Evolutionary conservation across 2,888 invertebrate species (phyloP).

Genomic region (Calameuta pallipes): DNA sequence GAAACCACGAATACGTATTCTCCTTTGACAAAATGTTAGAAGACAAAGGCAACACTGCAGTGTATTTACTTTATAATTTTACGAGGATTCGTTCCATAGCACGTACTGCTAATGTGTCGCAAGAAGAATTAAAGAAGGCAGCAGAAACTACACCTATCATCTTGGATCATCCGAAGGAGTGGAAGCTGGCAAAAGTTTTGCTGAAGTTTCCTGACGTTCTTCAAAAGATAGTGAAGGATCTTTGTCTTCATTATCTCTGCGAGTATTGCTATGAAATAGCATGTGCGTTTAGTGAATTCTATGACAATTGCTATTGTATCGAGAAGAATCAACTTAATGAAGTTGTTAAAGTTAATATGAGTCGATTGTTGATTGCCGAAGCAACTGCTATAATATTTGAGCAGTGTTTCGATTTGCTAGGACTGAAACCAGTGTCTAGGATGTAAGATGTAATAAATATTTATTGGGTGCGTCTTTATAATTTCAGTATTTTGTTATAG

Average conservation of each 20-base stretch:
- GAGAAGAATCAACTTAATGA: conserved; percentile 88
- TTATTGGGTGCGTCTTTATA: neutral
- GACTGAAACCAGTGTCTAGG: conserved; percentile 89
- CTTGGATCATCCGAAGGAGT: conserved; percentile 91
- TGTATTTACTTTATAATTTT: conserved; percentile 93
- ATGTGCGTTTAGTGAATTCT: conserved; percentile 95
- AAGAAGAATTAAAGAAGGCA: conserved; percentile 73
- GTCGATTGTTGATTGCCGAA: conserved; percentile 91
- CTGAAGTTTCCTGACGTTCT: conserved; percentile 90
- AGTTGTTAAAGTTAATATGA: conserved; percentile 84
- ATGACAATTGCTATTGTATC: conserved; percentile 97
- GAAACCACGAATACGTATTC: conserved; percentile 95
- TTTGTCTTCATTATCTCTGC: conserved; percentile 88
- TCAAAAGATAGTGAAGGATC: conserved; percentile 82
- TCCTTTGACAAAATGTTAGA: conserved; percentile 99
- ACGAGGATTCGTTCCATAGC: conserved; percentile 94
- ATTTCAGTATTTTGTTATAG: neutral
- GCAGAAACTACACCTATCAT: conserved; percentile 73
- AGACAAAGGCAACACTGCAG: conserved; percentile 98
- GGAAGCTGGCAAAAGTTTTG: conserved; percentile 91
- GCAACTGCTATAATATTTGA: conserved; percentile 89
- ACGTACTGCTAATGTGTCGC: conserved; percentile 78
- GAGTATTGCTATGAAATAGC: conserved; percentile 96
- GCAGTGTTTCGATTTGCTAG: conserved; percentile 90
- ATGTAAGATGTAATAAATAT: conserved; percentile 75